phyloP scores from a whole-genome alignment of 2,113 vertebrate genomes.

The Eubucco bourcierii region DNA sequence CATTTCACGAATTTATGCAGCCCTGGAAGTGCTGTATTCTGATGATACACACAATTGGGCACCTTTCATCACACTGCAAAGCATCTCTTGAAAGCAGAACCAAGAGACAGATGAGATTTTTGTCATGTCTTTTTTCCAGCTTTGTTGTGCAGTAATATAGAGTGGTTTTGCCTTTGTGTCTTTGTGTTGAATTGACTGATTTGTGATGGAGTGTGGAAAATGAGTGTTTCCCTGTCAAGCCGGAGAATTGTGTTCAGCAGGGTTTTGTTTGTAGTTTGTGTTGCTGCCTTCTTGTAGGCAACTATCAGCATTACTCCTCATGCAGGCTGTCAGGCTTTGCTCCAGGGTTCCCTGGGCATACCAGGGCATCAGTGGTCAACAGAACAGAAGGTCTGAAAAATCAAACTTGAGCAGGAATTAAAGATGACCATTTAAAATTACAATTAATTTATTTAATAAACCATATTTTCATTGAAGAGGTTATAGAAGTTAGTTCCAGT shows the following conservation, averaged over 20 bases:
- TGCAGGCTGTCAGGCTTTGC: background rate
- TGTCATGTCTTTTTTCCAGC: constrained; percentile 39
- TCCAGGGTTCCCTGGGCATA: background rate
- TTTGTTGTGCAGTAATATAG: constrained; percentile 34
- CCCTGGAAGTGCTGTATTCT: background rate
- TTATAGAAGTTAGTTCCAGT: background rate
- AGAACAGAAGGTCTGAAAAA: background rate
- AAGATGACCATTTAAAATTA: background rate
- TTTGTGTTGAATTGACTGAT: constrained; percentile 42
- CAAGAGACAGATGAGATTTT: constrained; percentile 53
- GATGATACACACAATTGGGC: constrained; percentile 25
- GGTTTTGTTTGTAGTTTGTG: constrained; percentile 13
- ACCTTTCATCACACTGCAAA: constrained; percentile 66
- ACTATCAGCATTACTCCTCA: fast-evolving
- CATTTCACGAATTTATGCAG: constrained; percentile 28
- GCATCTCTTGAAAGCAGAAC: constrained; percentile 56
- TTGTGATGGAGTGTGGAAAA: constrained; percentile 22
- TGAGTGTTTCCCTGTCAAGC: constrained; percentile 7
- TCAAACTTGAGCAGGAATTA: background rate
- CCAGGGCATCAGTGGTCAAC: fast-evolving
- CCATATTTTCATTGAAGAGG: background rate
- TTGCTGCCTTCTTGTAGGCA: background rate
- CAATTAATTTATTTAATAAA: background rate
- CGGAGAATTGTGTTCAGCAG: background rate
- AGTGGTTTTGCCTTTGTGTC: constrained; percentile 30